Evolutionary conservation across 2,113 vertebrate genomes (phyloP).

Genomic region (Willisornis vidua): DNA sequence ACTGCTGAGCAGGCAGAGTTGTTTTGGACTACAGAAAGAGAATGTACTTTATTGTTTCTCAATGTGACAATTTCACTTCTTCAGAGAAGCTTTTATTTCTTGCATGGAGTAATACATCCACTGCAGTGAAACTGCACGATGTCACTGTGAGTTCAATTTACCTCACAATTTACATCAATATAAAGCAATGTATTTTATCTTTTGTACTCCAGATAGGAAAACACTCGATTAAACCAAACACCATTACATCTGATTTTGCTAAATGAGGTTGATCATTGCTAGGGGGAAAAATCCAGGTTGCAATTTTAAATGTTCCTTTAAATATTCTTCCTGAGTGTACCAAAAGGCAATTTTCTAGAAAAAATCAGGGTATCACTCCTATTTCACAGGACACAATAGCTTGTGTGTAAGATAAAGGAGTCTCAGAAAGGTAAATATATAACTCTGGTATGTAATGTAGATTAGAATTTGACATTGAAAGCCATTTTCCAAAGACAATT

Average conservation of each 20-base stretch:
- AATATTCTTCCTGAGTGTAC: not conserved
- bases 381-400: not conserved
- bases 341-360: not conserved
- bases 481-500: not conserved
- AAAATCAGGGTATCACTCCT: not conserved
- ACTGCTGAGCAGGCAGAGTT: slow-evolving; percentile 9
- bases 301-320: not conserved
- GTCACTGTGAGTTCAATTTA: not conserved
- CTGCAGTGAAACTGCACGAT: not conserved
- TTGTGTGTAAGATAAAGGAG: not conserved
- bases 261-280: not conserved
- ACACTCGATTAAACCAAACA: not conserved
- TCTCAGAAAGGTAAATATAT: not conserved
- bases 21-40: not conserved
- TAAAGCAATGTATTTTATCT: not conserved
- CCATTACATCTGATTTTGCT: not conserved
- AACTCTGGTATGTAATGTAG: not conserved
- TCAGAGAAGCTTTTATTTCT: not conserved
- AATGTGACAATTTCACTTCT: not conserved
- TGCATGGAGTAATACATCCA: not conserved
- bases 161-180: not conserved
- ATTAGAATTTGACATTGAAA: not conserved
- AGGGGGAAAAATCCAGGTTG: not conserved
- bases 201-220: not conserved
- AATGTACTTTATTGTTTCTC: not conserved